Evolutionary conservation across 2,888 invertebrate genomes (phyloP).

Genomic region (Epinotia bilunana): DNA sequence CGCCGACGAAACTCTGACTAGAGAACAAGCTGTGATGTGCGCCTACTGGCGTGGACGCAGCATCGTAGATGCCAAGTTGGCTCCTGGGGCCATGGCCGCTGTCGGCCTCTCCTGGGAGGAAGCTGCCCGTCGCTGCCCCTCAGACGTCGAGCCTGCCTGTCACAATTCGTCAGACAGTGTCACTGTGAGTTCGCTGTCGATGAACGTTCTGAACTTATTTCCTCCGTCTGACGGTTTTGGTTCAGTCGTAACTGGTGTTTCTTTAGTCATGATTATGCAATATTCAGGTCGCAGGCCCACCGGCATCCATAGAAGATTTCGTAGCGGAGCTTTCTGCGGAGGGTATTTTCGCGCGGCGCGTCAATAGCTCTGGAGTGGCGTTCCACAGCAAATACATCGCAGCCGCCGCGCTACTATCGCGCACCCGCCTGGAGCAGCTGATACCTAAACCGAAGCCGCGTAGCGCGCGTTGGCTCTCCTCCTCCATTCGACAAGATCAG

Average conservation of each 20-base stretch:
- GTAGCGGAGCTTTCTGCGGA: conserved; percentile 88
- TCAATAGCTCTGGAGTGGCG: conserved; percentile 94
- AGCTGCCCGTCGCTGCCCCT: too few relatives aligned
- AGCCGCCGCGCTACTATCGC: conserved; percentile 92
- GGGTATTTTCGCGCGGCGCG: conserved; percentile 92
- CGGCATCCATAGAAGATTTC: conserved; percentile 87
- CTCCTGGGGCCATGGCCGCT: too few relatives aligned
- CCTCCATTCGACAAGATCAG: conserved; percentile 93
- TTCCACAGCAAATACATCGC: conserved; percentile 97
- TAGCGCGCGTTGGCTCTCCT: conserved; percentile 94
- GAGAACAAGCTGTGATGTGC: too few relatives aligned
- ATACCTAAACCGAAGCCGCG: conserved; percentile 92
- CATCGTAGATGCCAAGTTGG: too few relatives aligned
- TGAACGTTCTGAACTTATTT: background rate
- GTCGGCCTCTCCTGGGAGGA: too few relatives aligned
- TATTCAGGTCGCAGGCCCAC: conserved; percentile 91
- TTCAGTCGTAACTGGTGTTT: too few relatives aligned
- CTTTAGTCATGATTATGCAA: too few relatives aligned
- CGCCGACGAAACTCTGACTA: too few relatives aligned
- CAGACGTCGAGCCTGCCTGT: conserved; percentile 88
- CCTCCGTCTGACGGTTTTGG: background rate
- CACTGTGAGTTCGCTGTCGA: conserved; percentile 77
- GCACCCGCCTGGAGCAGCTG: conserved; percentile 90
- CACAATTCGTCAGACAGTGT: conserved; percentile 98
- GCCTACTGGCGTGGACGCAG: too few relatives aligned